phyloP scores from a whole-genome alignment of 2,797 vertebrate genomes.

The Chelon auratus region DNA sequence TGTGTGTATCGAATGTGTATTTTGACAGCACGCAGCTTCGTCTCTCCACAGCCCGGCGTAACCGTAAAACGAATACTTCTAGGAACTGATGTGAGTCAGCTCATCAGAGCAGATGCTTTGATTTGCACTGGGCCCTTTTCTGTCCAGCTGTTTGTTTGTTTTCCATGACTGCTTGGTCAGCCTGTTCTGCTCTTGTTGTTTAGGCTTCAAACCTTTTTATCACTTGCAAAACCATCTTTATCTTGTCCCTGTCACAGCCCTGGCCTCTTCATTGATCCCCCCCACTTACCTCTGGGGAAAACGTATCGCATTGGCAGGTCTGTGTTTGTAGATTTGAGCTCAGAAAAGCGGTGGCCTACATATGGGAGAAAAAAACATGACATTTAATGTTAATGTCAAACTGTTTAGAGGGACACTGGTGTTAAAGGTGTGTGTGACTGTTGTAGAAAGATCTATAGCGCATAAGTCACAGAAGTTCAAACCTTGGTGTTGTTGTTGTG shows the following conservation, averaged over 20 bases:
- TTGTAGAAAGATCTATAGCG: slow-evolving; percentile 43
- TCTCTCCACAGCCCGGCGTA: slow-evolving; percentile 4
- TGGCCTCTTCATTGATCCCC: slow-evolving; percentile 59
- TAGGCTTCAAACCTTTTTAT: slow-evolving; percentile 64
- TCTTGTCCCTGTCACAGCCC: slow-evolving; percentile 58
- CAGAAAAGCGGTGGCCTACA: background rate
- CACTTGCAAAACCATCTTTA: slow-evolving; percentile 71
- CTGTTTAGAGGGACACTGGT: background rate
- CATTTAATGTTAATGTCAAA: slow-evolving; percentile 3
- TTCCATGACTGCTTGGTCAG: slow-evolving; percentile 64
- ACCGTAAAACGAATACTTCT: slow-evolving; percentile 40
- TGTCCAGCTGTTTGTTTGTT: slow-evolving; percentile 69
- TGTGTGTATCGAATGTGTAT: slow-evolving; percentile 13
- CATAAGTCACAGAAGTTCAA: slow-evolving; percentile 58
- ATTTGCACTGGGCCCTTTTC: slow-evolving; percentile 49
- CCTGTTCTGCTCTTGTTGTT: slow-evolving; percentile 67
- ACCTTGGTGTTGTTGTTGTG: slow-evolving; percentile 58
- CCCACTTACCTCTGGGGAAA: slow-evolving; percentile 29
- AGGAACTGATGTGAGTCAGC: slow-evolving; percentile 52
- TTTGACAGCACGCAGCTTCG: slow-evolving; percentile 2
- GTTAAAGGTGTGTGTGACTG: slow-evolving; percentile 44
- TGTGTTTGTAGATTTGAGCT: slow-evolving; percentile 27
- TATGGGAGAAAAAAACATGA: slow-evolving; percentile 8
- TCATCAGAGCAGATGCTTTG: slow-evolving; percentile 17
- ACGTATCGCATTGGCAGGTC: slow-evolving; percentile 9